Conservation (phyloP, 2,113 vertebrate species). For the Nyctibius bracteatus region DNA sequence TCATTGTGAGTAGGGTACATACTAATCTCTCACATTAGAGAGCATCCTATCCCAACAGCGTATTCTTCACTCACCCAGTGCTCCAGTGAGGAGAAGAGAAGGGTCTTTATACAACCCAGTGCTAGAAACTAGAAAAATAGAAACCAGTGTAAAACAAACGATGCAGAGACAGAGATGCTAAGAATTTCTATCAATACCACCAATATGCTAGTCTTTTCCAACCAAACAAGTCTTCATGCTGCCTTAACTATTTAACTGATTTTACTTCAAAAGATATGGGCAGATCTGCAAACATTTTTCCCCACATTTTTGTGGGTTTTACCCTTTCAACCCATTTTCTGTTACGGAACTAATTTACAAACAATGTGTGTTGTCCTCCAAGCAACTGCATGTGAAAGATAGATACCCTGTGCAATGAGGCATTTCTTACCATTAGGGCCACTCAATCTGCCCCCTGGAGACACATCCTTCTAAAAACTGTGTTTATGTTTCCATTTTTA, state of each 20-base stretch:
- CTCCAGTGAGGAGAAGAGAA: not conserved
- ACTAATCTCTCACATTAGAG: not conserved
- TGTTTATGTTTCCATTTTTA: slow-evolving; percentile 37
- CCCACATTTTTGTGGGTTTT: slow-evolving; percentile 41
- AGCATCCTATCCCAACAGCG: not conserved
- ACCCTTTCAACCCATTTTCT: slow-evolving; percentile 53
- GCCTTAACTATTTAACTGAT: not conserved
- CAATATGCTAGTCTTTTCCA: not conserved
- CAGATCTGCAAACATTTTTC: slow-evolving; percentile 34
- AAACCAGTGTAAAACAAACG: not conserved
- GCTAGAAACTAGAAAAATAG: not conserved
- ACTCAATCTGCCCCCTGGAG: slow-evolving; percentile 33
- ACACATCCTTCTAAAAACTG: slow-evolving; percentile 1
- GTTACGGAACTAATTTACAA: slow-evolving; percentile 47
- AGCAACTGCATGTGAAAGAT: slow-evolving; percentile 46
- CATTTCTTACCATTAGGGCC: not conserved
- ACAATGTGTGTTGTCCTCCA: slow-evolving; percentile 49
- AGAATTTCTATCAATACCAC: not conserved
- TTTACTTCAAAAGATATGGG: slow-evolving; percentile 45
- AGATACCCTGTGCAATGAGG: slow-evolving; percentile 24
- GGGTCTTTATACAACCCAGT: not conserved
- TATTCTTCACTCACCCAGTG: not conserved
- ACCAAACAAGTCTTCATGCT: slow-evolving; percentile 5
- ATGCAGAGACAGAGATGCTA: not conserved
- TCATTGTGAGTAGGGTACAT: not conserved